These are phyloP conservation scores for Crypturellus tataupa DNA, from an alignment of 2,797 vertebrate genomes.

Conservation along the genomic window DNA sequence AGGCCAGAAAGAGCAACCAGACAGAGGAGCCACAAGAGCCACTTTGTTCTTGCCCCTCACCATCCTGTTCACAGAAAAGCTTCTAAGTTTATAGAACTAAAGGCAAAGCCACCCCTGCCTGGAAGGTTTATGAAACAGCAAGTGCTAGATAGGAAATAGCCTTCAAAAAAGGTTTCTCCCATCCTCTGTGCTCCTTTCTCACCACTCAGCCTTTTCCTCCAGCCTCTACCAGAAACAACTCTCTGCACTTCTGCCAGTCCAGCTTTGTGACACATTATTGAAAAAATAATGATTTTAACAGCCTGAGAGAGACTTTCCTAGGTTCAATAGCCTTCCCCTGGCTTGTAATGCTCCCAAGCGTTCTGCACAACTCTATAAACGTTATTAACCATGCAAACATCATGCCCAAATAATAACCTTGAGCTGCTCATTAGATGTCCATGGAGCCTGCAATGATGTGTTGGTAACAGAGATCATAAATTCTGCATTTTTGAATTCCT, in stretches of 20 bases:
- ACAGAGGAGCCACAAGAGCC: neutral
- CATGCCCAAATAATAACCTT: neutral
- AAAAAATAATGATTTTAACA: neutral
- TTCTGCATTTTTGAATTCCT: neutral
- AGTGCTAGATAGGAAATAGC: neutral
- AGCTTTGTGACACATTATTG: neutral
- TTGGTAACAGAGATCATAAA: neutral
- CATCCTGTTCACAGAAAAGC: neutral
- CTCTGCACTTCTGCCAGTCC: neutral
- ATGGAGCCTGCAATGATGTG: neutral
- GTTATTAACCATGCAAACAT: neutral
- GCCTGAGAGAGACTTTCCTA: neutral
- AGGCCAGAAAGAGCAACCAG: neutral
- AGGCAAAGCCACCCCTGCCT: neutral
- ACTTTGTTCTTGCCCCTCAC: neutral
- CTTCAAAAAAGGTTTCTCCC: neutral
- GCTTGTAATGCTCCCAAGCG: neutral
- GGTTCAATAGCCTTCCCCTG: neutral
- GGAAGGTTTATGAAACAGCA: neutral
- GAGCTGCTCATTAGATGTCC: neutral
- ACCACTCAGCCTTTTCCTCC: neutral
- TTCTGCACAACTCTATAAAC: neutral
- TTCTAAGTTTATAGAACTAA: neutral
- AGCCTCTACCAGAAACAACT: neutral
- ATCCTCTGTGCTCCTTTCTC: neutral